Conservation (phyloP, 2,888 invertebrate species). For the Ceratothoa steindachneri region DNA sequence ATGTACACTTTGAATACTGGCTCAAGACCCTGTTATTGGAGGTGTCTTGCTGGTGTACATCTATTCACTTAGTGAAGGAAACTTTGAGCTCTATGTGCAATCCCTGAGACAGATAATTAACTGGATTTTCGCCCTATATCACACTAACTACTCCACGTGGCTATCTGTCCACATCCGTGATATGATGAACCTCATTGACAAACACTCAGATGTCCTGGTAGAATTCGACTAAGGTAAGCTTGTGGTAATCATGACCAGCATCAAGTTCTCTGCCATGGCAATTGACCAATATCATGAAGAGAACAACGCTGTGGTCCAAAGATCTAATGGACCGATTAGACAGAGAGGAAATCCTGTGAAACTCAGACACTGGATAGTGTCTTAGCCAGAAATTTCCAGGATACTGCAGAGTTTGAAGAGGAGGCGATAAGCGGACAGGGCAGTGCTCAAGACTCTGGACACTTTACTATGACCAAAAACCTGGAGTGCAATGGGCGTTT, state of each 20-base stretch:
- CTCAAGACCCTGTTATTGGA: no score
- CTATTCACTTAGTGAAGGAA: not conserved
- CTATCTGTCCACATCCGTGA: constrained; percentile 23
- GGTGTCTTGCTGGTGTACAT: constrained; percentile 17
- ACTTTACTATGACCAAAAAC: no score
- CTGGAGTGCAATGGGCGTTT: no score
- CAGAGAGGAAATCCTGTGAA: no score
- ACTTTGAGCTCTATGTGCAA: constrained; percentile 19
- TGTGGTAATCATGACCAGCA: constrained; percentile 35
- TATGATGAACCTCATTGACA: constrained; percentile 7
- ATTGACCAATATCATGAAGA: constrained; percentile 50
- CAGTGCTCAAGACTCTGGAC: no score
- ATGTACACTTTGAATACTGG: no score
- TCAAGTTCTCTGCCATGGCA: constrained; percentile 49
- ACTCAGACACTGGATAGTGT: no score
- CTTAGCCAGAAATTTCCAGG: no score
- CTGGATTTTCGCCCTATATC: not conserved
- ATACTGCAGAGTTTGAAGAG: no score
- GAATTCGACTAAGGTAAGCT: constrained; percentile 18
- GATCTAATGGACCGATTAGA: no score
- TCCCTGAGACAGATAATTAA: constrained; percentile 10
- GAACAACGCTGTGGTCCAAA: no score
- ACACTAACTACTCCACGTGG: constrained; percentile 21
- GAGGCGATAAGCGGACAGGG: no score
- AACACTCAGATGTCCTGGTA: not conserved